Percentiles rank a stretch among this genome's conserved stretches.
Evolutionary conservation across 2,113 vertebrate genomes (phyloP).

Genomic region (Percina caprodes): DNA sequence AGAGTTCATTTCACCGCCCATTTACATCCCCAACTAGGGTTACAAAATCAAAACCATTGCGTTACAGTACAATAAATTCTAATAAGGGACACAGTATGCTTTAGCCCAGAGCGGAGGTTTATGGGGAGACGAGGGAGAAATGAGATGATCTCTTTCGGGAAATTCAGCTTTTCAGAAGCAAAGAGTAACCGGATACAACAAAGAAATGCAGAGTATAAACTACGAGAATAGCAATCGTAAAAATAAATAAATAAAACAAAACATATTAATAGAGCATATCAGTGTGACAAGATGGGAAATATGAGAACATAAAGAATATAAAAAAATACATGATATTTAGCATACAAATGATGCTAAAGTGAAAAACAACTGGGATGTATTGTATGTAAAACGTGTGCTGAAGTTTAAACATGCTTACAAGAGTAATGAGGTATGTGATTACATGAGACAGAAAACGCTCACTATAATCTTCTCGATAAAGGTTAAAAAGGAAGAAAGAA

Average conservation of each 20-base stretch:
- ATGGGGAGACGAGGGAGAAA: conserved; percentile 57
- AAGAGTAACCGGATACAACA: conserved; percentile 66
- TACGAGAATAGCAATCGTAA: conserved; percentile 25
- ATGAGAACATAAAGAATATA: conserved; percentile 24
- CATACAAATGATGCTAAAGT: conserved; percentile 24
- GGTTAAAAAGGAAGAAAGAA: conserved; percentile 32
- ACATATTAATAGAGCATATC: conserved; percentile 49
- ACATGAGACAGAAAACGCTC: conserved; percentile 22
- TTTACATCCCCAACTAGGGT: conserved; percentile 57
- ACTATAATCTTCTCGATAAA: conserved; percentile 13
- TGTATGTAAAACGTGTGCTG: background rate
- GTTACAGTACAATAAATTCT: conserved; percentile 56
- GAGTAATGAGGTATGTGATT: conserved; percentile 43
- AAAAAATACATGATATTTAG: conserved; percentile 28
- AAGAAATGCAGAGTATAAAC: conserved; percentile 49
- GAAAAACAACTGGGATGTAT: background rate
- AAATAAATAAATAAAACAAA: conserved; percentile 57
- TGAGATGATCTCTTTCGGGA: conserved; percentile 71
- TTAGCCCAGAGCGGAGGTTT: conserved; percentile 41
- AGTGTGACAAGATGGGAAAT: conserved; percentile 37
- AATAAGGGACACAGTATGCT: conserved; percentile 48
- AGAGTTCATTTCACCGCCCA: conserved; percentile 59
- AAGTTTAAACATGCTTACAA: background rate
- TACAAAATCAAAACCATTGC: conserved; percentile 46
- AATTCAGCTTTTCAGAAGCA: conserved; percentile 66